Evolutionary conservation across 2,888 invertebrate genomes (phyloP), one percentile per base, ranked within the genome.

Genomic region (Pseudanteris insignis): DNA sequence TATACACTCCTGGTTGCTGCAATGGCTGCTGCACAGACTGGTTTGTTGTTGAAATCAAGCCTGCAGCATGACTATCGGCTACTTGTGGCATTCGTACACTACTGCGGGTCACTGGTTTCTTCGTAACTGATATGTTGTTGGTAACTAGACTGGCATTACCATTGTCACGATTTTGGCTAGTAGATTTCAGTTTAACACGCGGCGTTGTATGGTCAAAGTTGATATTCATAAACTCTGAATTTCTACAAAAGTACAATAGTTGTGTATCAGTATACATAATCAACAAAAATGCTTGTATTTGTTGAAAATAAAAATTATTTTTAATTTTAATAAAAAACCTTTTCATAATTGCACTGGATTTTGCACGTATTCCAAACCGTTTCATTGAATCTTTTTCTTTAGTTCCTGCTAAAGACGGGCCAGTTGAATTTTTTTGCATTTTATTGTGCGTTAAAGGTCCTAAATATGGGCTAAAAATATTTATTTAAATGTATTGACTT

Each of bases 381-480:
- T 78, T 79, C 1, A 73, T 69, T 24, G 73, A 66, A 55, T 77
- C 77, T 62, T 74, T 78, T 21, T 78, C 71, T 43, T 74, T 78
- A 37, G 66, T 68, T 57, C 69, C 69, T 32, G 67, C 51, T 67
- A 77, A 64, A 28, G 74, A 66, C 38, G 68, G 65, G 8, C 43
- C 21, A 36, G 70, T 67, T 25, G 70, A 46, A 62, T 63, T 69
- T 46, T 63, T 63, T 8, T 75, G 74, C 64, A 66, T 70, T 67
- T 76, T 74, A 28, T 71, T 70, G 65, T 77, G 75, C 44, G 78
- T 67, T 50, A 78, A 65, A 41, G 77, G 68, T 60, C 75, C 76
- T 62, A 78, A 69, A 58, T 79, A 78, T 10, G 78, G 78, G 65
- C 79, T 79, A 62, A 26, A 9, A 26, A n/a, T 26, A 2, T n/a